Base-by-base conservation (phyloP, 2,888 invertebrate genomes). In the Drosophila anomelani region DNA sequence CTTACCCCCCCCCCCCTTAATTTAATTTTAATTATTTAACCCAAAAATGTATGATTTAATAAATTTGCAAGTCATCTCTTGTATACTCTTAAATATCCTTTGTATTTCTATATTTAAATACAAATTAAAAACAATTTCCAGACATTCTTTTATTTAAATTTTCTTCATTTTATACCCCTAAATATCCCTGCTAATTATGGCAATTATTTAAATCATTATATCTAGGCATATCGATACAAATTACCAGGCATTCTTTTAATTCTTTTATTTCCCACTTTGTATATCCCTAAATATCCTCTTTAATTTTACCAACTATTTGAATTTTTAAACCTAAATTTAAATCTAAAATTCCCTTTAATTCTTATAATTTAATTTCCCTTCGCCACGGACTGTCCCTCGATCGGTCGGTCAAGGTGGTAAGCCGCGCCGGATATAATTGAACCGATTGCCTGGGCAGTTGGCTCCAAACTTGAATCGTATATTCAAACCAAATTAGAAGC, bases 401-500 rank as follows among this genome's bases (percentile, higher is more conserved):
- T 51, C 15, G 51, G 3, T 23, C 10, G 34, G 34, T 36, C 15
- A 23, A 23, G 34, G 34, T 51, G 51, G 51, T 15, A 36, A 51
- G 34, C 51, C 51, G 20, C 34, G 23, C 32, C 34, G 47, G 47
- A 46, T 68, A 36, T 55, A 68, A 68, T 68, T 68, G 47, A 67
- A 46, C 47, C 54, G n/a, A 43, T 36, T 26, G 49, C 34, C 53
- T 7, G 49, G 46, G 26, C 41, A 13, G 67, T 47, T 67, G 34
- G 47, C 55, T 36, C 0, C 55, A 69, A 69, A 51, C 57, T 73
- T 71, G 67, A 71, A 80, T 80, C 78, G 80, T 80, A 80, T 74
- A 80, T 69, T 73, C 59, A 58, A 58, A 53, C 70, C 79, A 73
- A 80, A 81, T 79, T 79, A 76, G 76, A 70, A 70, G 47, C 49